phyloP scores from a whole-genome alignment of 2,797 vertebrate genomes.

The Hafferia zeledoni region DNA sequence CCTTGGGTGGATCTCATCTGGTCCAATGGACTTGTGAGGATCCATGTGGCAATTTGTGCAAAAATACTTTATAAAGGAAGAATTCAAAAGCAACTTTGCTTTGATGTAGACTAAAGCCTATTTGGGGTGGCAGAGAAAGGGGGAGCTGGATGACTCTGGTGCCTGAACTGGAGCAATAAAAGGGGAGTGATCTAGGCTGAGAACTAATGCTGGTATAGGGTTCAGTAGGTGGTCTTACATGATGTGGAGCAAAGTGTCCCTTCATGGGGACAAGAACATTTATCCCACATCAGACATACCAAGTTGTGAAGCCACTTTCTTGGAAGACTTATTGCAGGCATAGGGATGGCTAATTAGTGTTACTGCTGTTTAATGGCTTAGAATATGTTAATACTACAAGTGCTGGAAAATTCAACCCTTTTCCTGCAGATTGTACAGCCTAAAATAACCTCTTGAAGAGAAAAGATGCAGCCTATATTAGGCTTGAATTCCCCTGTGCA shows the following conservation, averaged over 20 bases:
- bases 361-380: not conserved
- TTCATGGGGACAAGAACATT: not conserved
- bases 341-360: not conserved
- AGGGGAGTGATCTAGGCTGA: not conserved
- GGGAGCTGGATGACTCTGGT: not conserved
- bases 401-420: not conserved
- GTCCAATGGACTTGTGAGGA: too few species aligned
- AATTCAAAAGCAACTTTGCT: not conserved
- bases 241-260: not conserved
- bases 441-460: not conserved
- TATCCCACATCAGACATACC: not conserved
- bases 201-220: not conserved
- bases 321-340: not conserved
- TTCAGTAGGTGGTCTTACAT: not conserved
- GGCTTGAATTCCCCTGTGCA: not conserved
- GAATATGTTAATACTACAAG: not conserved
- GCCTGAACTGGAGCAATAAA: not conserved
- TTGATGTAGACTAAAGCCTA: not conserved
- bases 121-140: not conserved
- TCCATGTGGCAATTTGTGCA: not conserved
- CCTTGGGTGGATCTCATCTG: too few species aligned
- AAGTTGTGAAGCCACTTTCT: not conserved
- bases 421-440: not conserved
- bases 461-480: not conserved
- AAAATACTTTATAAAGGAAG: not conserved